Base-by-base conservation (phyloP, 2,888 invertebrate species). In the Lumbricus terrestris region DNA sequence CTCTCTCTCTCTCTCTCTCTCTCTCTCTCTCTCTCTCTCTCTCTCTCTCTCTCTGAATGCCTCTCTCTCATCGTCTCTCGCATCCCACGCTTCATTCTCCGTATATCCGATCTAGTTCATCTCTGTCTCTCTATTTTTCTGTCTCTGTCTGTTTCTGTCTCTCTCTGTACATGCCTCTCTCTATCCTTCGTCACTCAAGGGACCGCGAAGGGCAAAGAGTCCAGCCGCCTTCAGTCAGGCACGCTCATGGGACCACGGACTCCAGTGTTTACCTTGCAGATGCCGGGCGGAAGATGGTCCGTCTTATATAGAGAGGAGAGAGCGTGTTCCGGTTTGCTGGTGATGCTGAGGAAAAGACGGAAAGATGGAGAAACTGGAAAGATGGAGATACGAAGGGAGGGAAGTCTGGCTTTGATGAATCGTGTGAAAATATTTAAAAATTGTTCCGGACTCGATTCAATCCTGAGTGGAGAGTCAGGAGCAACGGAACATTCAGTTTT, bases 261-360 rank as follows among this genome's bases (percentile, higher is more conserved):
- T 6, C 85, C 85, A 37, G 33, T 85, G 85, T 85, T 85, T 85
- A 85, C 34, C 34, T n/a, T n/a, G 29, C n/a, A n/a, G 69, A 8
- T 16, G 69, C 13, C 29, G 29, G n/a, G n/a, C n/a, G n/a, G 69
- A 69, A n/a, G 69, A n/a, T 11, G 69, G 69, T 69, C 29, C 6
- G 8, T 69, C 69, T 69, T n/a, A n/a, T n/a, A n/a, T 69, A n/a
- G 11, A 20, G 37, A 33, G 85, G 37, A 34, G 85, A 15, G 35
- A 37, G 37, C 85, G 85, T 85, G 85, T 85, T 85, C 85, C 85
- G 85, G 85, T 85, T 37, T 34, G 85, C 18, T 85, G 33, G 37
- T 35, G 35, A 85, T 35, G 85, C 35, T 6, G 5, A 85, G 34
- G 85, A 35, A 35, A 35, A 85, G 85, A 34, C 0, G 37, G 16